Base-by-base conservation (phyloP, 2,113 vertebrate species). In the Pitta sordida region DNA sequence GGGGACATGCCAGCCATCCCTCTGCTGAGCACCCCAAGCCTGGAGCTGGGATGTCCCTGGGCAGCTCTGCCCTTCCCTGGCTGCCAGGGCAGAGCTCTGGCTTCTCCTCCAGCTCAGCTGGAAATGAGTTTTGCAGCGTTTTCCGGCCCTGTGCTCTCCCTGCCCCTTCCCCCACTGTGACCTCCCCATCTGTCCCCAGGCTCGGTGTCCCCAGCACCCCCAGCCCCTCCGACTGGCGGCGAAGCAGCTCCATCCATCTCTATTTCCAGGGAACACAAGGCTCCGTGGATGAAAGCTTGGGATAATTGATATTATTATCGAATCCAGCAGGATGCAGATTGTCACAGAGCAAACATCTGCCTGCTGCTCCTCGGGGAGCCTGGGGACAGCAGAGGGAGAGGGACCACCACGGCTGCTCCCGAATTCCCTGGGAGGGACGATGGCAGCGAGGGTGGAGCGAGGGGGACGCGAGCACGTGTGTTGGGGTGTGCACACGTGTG, bases 331-430 rank as follows among this genome's bases (percentile, higher is more conserved):
- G 94, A 93, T 3, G 77, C 91, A 36, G 86, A 68, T 53, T 46
- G 92, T 79, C 77, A 83, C 69, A 11, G 92, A 84, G 83, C 70
- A 64, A 95, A 95, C 95, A 95, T 94, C 94, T 96, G 95, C 88
- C 91, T 6, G 6, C 83, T 22, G 64, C 86, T 92, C 76, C 86
- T 90, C 64, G 0, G 92, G 91, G 91, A 93, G 83, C 92, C 23
- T 0, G 1, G 13, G 20, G 29, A 21, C 26, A 9, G 65, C 5
- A 56, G 3, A 6, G 16, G 69, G 62, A 69, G 13, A 53, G 27
- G 36, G 5, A 3, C 34, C 0, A 1, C 41, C 3, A 2, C 2
- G 6, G 48, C 69, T 32, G 64, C 13, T 32, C 6, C 2, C 23
- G 0, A 22, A 65, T 18, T 16, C 48, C 75, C 29, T 65, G 1